phyloP scores from a whole-genome alignment of 2,113 vertebrate genomes.

The Psittacus erithacus region DNA sequence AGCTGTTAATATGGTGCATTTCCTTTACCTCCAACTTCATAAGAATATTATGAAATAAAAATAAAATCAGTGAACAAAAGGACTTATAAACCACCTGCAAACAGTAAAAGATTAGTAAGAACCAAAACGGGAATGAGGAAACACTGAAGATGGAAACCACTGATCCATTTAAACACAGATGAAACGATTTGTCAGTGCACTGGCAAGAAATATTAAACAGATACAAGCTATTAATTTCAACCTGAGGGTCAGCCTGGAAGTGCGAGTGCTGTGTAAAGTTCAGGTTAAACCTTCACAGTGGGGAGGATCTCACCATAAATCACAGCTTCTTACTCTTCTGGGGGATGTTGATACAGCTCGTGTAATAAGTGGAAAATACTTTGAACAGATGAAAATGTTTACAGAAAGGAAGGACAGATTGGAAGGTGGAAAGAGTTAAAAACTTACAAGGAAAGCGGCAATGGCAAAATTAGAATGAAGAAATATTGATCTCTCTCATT shows the following conservation, averaged over 20 bases:
- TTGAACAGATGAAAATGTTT: neutral
- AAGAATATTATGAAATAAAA: neutral
- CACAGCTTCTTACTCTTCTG: neutral
- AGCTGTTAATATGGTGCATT: neutral
- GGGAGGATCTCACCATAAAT: neutral
- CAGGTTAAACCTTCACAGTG: constrained; percentile 14
- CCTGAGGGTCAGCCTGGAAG: constrained; percentile 26
- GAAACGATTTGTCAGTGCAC: neutral
- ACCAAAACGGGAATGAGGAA: constrained; percentile 22
- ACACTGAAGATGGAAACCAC: constrained; percentile 10
- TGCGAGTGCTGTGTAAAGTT: neutral
- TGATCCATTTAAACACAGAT: constrained; percentile 45
- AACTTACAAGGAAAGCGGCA: neutral
- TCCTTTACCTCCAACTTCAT: neutral
- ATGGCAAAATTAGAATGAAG: neutral
- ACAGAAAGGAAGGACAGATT: neutral
- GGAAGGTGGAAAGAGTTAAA: neutral
- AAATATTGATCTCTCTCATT: neutral
- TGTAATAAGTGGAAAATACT: neutral
- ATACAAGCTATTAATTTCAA: constrained; percentile 52
- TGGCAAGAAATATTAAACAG: constrained; percentile 46
- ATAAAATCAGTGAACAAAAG: neutral
- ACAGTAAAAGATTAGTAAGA: neutral
- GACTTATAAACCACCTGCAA: neutral
- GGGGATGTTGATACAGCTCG: neutral